Conservation (phyloP, 2,113 vertebrate genomes). For the Chamaea fasciata region DNA sequence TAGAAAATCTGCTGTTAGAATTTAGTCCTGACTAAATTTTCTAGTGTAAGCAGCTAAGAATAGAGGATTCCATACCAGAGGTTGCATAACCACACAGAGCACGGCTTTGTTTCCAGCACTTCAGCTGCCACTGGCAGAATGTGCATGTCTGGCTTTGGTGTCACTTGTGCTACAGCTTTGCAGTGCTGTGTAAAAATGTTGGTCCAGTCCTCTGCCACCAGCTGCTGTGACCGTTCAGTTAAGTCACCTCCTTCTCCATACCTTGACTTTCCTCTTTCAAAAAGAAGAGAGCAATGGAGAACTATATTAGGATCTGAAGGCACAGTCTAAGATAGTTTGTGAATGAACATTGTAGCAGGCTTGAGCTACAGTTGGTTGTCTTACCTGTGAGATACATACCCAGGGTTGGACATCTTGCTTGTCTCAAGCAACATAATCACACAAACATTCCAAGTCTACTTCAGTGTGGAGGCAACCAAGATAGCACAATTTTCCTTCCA, state of each 20-base stretch:
- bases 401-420: accelerated
- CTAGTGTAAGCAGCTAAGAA: constrained; percentile 1
- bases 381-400: background rate
- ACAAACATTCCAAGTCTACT: background rate
- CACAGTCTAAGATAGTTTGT: background rate
- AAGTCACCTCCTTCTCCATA: background rate
- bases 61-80: background rate
- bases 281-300: background rate
- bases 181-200: background rate
- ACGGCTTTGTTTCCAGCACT: background rate
- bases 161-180: background rate
- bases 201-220: background rate
- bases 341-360: background rate
- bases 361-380: background rate
- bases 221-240: background rate
- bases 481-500: background rate
- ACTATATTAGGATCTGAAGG: background rate
- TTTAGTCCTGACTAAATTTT: background rate
- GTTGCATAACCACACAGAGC: background rate
- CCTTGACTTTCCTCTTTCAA: background rate
- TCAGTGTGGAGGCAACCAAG: background rate
- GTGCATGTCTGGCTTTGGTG: background rate
- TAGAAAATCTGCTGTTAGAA: background rate
- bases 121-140: background rate
- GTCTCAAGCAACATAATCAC: background rate